Evolutionary conservation across 2,888 invertebrate species (phyloP), one percentile per base, ranked within the genome.

Genomic region (Metacarcinus magister): DNA sequence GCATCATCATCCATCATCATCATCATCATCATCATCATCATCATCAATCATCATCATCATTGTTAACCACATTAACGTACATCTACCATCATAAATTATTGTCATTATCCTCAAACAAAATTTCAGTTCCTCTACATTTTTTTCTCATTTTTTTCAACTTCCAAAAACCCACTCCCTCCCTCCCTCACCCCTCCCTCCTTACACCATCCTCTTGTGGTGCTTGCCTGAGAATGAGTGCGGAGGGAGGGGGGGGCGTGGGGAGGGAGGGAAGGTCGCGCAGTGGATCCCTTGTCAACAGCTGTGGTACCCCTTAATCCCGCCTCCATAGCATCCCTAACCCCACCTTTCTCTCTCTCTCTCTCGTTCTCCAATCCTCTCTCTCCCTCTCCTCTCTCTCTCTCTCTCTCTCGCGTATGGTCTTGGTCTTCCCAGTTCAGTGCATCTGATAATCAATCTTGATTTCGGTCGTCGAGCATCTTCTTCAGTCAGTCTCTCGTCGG

Each of bases 201-300:
- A 19, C n/a, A 19, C n/a, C 67, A n/a, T n/a, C 67, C 67, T 67
- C 67, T 7, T 67, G 2, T 23, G 67, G 23, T 67, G 67, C 67
- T 67, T 67, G 67, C 67, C n/a, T 67, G 67, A 19, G n/a, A 67
- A 67, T 67, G 67, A 67, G 67, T 19, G 54, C n/a, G 3, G 16
- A 10, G 54, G 54, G 54, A 54, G 3, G 8, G 16, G 60, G 23
- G 60, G 2, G 5, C 2, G 67, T 23, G 67, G n/a, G 67, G n/a
- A n/a, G n/a, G 67, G n/a, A n/a, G 67, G n/a, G n/a, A 67, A n/a
- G 67, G 5, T n/a, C n/a, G 67, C 67, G 67, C 67, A 67, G 67
- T 67, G 67, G 67, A 67, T 16, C 67, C 19, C 67, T 67, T 67
- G 67, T 67, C 67, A 67, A 67, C 67, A 67, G 67, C 67, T 67